These are phyloP conservation scores for Pterophyllum scalare DNA, from an alignment of 2,113 vertebrate species.

Conservation along the genomic window DNA sequence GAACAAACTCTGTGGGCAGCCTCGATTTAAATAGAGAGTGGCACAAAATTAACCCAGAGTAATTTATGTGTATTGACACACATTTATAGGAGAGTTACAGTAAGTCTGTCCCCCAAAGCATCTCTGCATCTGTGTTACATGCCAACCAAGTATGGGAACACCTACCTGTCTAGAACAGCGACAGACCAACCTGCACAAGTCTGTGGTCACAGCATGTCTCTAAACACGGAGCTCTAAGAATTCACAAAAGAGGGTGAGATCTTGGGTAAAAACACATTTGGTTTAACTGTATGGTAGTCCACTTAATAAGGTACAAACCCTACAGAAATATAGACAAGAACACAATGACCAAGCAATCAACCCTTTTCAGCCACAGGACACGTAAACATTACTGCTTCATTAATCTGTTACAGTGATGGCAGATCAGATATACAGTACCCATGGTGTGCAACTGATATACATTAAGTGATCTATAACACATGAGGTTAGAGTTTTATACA, in stretches of 20 bases:
- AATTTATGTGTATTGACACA: background rate
- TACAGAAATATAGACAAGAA: background rate
- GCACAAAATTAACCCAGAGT: background rate
- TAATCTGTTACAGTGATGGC: background rate
- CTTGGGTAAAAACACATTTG: background rate
- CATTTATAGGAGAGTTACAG: no score
- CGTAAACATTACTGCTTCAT: background rate
- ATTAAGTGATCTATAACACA: slow-evolving; percentile 1
- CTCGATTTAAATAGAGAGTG: background rate
- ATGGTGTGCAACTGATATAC: background rate
- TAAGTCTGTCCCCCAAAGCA: background rate
- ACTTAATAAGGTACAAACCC: background rate
- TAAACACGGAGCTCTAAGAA: background rate
- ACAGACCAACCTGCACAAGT: background rate
- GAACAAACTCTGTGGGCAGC: background rate
- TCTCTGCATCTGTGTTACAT: background rate
- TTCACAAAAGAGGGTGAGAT: background rate
- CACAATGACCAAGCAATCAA: background rate
- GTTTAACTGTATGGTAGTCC: background rate
- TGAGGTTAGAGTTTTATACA: background rate
- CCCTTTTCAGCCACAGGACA: background rate
- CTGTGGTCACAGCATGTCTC: background rate
- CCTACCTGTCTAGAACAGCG: background rate
- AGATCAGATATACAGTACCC: background rate
- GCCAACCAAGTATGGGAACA: background rate